Percentiles rank a stretch among this genome's conserved stretches.
phyloP scores from a whole-genome alignment of 2,888 invertebrate genomes.

The Adineta ricciae region DNA sequence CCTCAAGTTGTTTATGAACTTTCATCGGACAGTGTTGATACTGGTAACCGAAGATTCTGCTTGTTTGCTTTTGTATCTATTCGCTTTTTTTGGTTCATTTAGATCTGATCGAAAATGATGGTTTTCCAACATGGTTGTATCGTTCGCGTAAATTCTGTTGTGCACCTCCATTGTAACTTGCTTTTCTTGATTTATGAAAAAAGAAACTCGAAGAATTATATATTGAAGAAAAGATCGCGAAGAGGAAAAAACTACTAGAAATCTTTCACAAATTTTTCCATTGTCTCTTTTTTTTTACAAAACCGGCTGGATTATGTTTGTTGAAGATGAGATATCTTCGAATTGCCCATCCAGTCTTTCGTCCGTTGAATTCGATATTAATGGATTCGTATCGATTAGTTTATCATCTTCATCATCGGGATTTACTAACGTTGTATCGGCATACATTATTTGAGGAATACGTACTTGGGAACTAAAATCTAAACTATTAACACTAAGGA shows the following conservation, averaged over 20 bases:
- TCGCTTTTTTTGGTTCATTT: neutral
- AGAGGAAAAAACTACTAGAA: neutral
- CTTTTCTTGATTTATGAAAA: neutral
- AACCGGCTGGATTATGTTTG: neutral
- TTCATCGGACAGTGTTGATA: neutral
- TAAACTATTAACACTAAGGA: neutral
- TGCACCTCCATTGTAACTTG: neutral
- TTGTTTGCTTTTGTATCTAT: neutral
- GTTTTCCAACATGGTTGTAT: neutral
- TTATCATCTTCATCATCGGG: slow-evolving; percentile 6
- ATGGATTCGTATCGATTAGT: neutral
- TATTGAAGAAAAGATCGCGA: neutral
- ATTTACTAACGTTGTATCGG: neutral
- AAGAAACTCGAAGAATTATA: neutral
- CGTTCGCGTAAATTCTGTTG: neutral
- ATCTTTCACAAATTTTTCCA: neutral
- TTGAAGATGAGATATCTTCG: neutral
- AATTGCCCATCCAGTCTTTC: neutral
- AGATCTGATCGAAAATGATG: neutral
- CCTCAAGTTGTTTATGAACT: neutral
- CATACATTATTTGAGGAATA: neutral
- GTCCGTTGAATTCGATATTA: neutral
- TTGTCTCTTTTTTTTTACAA: neutral
- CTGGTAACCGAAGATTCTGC: neutral
- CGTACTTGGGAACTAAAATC: neutral